Evolutionary conservation across 2,797 vertebrate species (phyloP).

Genomic region (Cirrhinus mrigala): DNA sequence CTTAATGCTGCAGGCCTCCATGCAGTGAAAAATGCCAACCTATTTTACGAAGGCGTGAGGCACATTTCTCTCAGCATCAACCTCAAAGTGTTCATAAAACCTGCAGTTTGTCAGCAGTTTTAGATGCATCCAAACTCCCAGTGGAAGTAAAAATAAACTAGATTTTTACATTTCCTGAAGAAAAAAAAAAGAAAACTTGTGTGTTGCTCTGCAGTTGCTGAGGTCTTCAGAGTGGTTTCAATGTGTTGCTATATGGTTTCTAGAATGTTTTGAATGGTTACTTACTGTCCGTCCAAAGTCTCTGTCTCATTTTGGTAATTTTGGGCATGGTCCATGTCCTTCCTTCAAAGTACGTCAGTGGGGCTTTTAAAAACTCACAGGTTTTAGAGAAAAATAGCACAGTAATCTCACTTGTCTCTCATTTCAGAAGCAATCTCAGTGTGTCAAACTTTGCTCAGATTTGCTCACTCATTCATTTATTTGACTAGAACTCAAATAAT

Average conservation of each 20-base stretch:
- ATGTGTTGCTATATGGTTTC: no score
- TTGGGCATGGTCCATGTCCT: not conserved
- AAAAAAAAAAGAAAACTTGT: not conserved
- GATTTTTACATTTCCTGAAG: not conserved
- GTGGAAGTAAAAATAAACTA: not conserved
- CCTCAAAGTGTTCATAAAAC: not conserved
- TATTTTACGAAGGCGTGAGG: not conserved
- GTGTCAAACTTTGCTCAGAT: not conserved
- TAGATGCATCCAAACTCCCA: not conserved
- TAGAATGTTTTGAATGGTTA: not conserved
- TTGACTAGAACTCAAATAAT: not conserved
- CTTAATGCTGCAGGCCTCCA: not conserved
- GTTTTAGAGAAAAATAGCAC: not conserved
- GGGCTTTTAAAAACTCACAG: not conserved
- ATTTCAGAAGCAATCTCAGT: not conserved
- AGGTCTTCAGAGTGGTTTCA: not conserved
- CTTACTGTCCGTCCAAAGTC: not conserved
- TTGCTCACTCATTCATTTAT: not conserved
- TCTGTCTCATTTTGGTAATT: not conserved
- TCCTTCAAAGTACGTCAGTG: not conserved
- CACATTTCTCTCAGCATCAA: not conserved
- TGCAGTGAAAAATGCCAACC: slow-evolving; percentile 18
- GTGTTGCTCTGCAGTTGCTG: not conserved
- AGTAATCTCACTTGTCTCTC: not conserved
- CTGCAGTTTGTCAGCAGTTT: not conserved